These are phyloP conservation scores for Bradynema listronoti DNA, from an alignment of 1,140 invertebrate genomes.

Conservation along the genomic window DNA sequence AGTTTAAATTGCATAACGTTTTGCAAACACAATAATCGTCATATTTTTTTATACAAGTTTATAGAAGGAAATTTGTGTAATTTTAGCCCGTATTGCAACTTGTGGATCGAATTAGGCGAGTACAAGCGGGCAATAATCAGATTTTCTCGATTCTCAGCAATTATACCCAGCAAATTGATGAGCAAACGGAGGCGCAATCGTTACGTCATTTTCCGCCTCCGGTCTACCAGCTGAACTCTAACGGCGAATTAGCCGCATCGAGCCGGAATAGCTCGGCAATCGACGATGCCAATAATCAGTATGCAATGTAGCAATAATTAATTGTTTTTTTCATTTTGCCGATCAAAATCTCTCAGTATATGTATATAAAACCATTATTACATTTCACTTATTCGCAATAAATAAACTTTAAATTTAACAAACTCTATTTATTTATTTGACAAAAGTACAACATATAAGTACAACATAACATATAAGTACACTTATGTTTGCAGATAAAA, in stretches of 20 bases:
- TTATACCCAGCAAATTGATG: conserved; percentile 28
- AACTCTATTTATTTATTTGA: no score
- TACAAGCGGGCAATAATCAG: conserved; percentile 96
- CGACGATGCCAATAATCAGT: not conserved
- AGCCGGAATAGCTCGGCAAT: not conserved
- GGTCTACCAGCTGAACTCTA: conserved; percentile 21
- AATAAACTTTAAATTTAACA: no score
- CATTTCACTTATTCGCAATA: not conserved
- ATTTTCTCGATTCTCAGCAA: conserved; percentile 95
- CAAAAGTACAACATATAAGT: no score
- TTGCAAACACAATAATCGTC: no score
- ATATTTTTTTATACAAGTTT: not conserved
- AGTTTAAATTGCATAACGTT: no score
- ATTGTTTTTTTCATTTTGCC: no score
- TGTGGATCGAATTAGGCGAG: conserved; percentile 91
- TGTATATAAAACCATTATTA: not conserved
- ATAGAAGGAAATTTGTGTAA: conserved; percentile 7
- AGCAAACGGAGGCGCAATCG: conserved; percentile 15
- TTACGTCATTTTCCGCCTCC: conserved; percentile 30
- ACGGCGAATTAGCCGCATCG: not conserved
- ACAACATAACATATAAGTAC: no score
- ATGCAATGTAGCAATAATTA: not conserved
- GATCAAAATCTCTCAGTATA: no score
- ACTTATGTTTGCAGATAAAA: not conserved
- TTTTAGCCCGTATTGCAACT: conserved; percentile 82